These are phyloP conservation scores for Echinometra lucunter DNA, from an alignment of 53 echinoderm and acorn worm species.

Conservation along the genomic window DNA sequence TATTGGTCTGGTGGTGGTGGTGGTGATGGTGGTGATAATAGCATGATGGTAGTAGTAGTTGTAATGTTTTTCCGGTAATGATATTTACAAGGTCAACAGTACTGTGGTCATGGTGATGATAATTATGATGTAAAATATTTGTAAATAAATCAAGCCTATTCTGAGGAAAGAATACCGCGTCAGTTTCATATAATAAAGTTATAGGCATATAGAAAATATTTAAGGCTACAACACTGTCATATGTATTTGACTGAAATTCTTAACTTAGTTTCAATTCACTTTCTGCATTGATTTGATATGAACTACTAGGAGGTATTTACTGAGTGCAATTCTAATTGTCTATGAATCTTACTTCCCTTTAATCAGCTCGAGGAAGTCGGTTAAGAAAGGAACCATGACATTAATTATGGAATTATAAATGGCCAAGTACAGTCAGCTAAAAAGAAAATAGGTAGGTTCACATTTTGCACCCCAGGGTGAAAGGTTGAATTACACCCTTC, in stretches of 20 bases:
- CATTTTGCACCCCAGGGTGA: slow-evolving; percentile 30
- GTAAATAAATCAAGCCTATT: too few species aligned
- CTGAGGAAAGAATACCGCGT: too few species aligned
- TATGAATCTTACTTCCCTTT: slow-evolving; percentile 28
- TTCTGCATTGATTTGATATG: neutral
- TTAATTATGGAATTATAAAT: slow-evolving; percentile 43
- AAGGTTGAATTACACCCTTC: slow-evolving; percentile 40
- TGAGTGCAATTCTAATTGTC: neutral
- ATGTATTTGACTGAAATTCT: neutral
- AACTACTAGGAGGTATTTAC: neutral
- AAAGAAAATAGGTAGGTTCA: slow-evolving; percentile 3
- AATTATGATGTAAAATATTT: too few species aligned
- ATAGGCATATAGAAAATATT: too few species aligned
- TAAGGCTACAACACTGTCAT: too few species aligned
- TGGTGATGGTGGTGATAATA: neutral
- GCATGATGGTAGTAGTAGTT: neutral
- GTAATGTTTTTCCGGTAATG: neutral
- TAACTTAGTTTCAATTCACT: neutral
- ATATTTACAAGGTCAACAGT: too few species aligned
- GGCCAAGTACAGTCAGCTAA: slow-evolving; percentile 33
- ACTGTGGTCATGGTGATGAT: too few species aligned
- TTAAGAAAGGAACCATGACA: slow-evolving; percentile 38
- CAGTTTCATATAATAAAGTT: too few species aligned
- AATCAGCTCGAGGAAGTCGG: neutral
- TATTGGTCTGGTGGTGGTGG: neutral